A percentile compares a stretch with the other conserved stretches of the same genome.
Conservation (phyloP, 2,113 vertebrate genomes). For the Nicator chloris region DNA sequence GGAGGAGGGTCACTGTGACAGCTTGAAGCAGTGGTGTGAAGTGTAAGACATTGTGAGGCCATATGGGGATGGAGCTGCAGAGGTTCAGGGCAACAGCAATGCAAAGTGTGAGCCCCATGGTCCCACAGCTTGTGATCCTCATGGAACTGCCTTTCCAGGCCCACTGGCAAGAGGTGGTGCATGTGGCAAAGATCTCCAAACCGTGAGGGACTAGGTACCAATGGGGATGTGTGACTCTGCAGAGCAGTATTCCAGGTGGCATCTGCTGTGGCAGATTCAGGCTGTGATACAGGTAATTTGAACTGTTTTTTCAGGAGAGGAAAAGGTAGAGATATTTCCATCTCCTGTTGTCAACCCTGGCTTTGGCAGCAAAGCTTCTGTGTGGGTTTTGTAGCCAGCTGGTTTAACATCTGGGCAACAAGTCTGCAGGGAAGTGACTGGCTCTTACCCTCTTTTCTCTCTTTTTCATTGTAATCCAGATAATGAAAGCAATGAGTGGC, state of each 20-base stretch:
- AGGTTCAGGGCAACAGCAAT: neutral
- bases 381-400: neutral
- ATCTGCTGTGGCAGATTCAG: neutral
- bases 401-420: neutral
- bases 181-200: neutral
- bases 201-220: neutral
- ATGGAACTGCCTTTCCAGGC: neutral
- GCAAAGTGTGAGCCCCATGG: neutral
- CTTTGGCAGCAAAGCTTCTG: neutral
- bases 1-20: neutral
- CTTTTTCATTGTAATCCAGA: conserved; percentile 35
- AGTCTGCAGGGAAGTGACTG: neutral
- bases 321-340: neutral
- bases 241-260: neutral
- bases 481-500: neutral
- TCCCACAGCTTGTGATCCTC: neutral
- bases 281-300: neutral
- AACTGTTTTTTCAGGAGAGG: neutral
- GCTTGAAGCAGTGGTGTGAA: accelerated
- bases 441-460: neutral
- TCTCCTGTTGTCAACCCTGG: neutral
- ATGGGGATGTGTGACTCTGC: neutral
- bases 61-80: neutral
- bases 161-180: neutral
- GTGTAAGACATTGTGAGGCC: neutral